Evolutionary conservation across 92 coral and sea anemone species (phyloP), one percentile per base, ranked within the genome.

Genomic region (Actinernus sp.): DNA sequence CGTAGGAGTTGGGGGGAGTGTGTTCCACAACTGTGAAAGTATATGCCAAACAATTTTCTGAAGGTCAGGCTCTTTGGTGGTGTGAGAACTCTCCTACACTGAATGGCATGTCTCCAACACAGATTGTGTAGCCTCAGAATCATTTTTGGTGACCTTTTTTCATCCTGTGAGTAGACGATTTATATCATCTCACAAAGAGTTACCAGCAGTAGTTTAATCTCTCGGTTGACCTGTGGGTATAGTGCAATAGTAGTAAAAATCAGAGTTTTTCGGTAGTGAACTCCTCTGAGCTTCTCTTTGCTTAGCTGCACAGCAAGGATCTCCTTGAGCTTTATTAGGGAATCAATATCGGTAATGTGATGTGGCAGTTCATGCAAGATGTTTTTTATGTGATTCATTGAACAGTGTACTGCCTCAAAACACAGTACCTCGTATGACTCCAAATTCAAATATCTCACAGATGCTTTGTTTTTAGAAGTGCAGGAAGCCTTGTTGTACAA

Each of bases 31-130:
- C 39, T 54, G 16, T 68, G 76, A 21, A 0, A 68, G 23, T 68
- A 68, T 2, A 67, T 67, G 1, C 74, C 74, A 32, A 51, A 52
- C 11, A 67, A 41, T 43, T 68, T 68, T 21, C 76, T 30, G 14
- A 26, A 53, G 0, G 55, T 53, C 6, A 68, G 26, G 7, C 40
- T 13, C 23, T 36, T 68, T 1, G 76, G 76, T 3, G 76, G 76
- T 11, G 51, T 32, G 6, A 68, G 76, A 20, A 27, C 32, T 52
- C 5, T 37, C n/a, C n/a, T n/a, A n/a, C n/a, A n/a, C n/a, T n/a
- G n/a, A n/a, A n/a, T n/a, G n/a, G n/a, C n/a, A n/a, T n/a, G n/a
- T n/a, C n/a, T n/a, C n/a, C n/a, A n/a, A n/a, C n/a, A n/a, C n/a
- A n/a, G n/a, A n/a, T n/a, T n/a, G n/a, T n/a, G n/a, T n/a, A n/a